These are phyloP conservation scores for Caenorhabditis remanei DNA, from an alignment of 1,140 invertebrate species.

Conservation along the genomic window DNA sequence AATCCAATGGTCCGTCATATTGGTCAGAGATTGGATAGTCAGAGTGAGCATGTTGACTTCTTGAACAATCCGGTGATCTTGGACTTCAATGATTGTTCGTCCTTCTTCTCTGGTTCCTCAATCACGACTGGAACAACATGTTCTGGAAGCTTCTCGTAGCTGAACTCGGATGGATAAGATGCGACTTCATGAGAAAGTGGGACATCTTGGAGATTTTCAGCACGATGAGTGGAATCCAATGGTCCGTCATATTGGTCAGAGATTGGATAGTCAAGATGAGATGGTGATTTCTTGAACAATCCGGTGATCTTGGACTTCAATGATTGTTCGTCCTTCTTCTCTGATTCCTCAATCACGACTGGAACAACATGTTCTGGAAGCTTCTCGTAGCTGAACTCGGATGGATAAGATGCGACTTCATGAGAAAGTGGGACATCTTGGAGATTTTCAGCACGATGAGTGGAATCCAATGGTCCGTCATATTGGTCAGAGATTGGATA, in stretches of 20 bases:
- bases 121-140: conserved; percentile 17
- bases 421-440: neutral
- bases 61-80: conserved; percentile 27
- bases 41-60: conserved; percentile 21
- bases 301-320: neutral
- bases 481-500: neutral
- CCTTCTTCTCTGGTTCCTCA: conserved; percentile 33
- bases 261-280: conserved; percentile 37
- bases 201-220: neutral
- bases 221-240: conserved; percentile 9
- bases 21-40: conserved; percentile 18
- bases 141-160: conserved; percentile 12
- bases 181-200: too few relatives aligned
- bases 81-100: neutral
- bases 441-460: neutral
- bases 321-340: conserved; percentile 13
- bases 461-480: conserved; percentile 4
- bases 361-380: neutral
- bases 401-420: neutral
- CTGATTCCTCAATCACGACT: neutral
- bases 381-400: conserved; percentile 24
- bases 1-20: conserved; percentile 23
- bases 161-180: conserved; percentile 37
- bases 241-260: conserved; percentile 2
- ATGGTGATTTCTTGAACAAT: conserved; percentile 30